Conservation (phyloP, 2,888 invertebrate species). For the Microctonus aethiopoides region DNA sequence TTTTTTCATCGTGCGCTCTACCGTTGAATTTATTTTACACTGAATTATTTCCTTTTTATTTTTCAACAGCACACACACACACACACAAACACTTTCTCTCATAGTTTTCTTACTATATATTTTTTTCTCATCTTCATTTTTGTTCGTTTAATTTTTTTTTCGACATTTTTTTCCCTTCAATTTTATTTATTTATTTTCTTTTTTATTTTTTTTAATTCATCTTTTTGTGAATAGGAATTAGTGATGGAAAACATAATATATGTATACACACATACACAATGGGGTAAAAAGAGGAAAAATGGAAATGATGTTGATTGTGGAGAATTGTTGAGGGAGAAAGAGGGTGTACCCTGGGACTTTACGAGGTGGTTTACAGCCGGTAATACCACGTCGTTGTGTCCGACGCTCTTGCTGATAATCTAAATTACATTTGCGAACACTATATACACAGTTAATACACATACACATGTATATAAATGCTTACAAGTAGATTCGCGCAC, state of each 20-base stretch:
- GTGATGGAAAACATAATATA: background rate
- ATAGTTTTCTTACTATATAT: background rate
- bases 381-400: constrained; percentile 38
- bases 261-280: background rate
- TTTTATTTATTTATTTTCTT: background rate
- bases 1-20: constrained; percentile 21
- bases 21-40: constrained; percentile 22
- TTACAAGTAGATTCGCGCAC: background rate
- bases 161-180: background rate
- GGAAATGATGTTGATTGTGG: background rate
- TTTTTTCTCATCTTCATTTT: background rate
- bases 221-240: too few species aligned
- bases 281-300: background rate
- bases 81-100: background rate
- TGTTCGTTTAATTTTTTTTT: background rate
- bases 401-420: constrained; percentile 41
- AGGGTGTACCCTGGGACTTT: constrained; percentile 18
- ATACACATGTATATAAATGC: background rate
- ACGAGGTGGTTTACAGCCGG: constrained; percentile 36
- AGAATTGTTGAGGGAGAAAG: background rate
- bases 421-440: constrained; percentile 43
- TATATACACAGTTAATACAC: background rate
- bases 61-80: background rate
- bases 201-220: background rate
- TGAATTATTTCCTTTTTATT: constrained; percentile 12